These are phyloP conservation scores for Pachyuromys duprasi DNA, from an alignment of 2,797 vertebrate genomes.

Conservation along the genomic window DNA sequence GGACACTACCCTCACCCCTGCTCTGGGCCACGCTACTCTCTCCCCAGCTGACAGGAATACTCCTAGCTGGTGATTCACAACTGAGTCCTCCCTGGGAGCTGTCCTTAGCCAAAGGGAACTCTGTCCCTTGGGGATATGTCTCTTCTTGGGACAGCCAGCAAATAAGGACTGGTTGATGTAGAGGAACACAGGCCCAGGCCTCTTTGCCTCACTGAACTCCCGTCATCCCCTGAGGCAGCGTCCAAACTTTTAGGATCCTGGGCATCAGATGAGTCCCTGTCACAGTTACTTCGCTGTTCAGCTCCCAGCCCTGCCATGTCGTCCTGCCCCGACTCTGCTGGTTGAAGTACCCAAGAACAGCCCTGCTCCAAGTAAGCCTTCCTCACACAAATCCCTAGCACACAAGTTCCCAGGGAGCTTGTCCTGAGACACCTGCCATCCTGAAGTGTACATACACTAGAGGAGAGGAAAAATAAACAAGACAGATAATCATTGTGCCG, in stretches of 20 bases:
- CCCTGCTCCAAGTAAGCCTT: background rate
- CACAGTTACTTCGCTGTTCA: background rate
- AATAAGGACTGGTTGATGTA: background rate
- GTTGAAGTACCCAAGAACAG: background rate
- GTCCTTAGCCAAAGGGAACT: background rate
- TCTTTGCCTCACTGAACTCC: background rate
- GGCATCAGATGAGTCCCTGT: background rate
- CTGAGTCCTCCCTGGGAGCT: background rate
- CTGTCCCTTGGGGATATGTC: background rate
- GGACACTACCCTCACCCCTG: background rate
- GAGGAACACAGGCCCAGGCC: no score
- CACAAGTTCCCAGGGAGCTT: slow-evolving; percentile 27
- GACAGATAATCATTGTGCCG: background rate
- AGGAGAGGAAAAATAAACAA: slow-evolving; percentile 20
- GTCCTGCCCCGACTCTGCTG: background rate
- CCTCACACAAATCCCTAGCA: background rate
- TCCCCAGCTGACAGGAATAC: background rate
- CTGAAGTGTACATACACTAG: background rate
- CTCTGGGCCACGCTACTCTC: background rate
- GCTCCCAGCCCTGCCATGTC: background rate
- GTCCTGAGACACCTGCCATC: slow-evolving; percentile 5
- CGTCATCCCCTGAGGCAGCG: background rate
- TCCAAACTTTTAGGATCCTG: background rate
- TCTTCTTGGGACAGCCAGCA: background rate
- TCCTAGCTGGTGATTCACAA: background rate